Conservation (phyloP, 2,888 invertebrate genomes). For the Eupsilia transversa region DNA sequence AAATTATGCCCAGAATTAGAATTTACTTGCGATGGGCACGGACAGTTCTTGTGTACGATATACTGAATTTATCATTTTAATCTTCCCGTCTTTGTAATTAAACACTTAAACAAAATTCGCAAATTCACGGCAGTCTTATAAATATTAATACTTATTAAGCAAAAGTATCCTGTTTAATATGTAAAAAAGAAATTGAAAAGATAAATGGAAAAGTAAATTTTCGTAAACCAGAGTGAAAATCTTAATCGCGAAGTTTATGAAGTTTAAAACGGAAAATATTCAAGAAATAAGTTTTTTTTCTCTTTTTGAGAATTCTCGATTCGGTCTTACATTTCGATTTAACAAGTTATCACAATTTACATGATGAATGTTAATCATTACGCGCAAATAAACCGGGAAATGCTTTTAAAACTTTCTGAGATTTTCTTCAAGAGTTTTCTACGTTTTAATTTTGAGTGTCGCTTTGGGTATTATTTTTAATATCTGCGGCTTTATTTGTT, state of each 20-base stretch:
- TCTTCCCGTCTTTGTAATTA: conserved; percentile 54
- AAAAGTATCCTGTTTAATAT: conserved; percentile 71
- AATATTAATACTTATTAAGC: conserved; percentile 71
- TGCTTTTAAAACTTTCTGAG: conserved; percentile 76
- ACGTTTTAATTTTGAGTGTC: conserved; percentile 72
- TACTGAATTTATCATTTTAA: conserved; percentile 46
- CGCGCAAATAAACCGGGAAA: conserved; percentile 81
- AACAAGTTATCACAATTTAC: conserved; percentile 86
- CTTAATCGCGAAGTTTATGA: conserved; percentile 76
- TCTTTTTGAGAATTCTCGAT: conserved; percentile 68
- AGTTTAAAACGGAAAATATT: conserved; percentile 72
- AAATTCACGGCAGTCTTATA: conserved; percentile 61
- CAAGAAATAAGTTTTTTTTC: conserved; percentile 67
- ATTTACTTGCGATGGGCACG: neutral
- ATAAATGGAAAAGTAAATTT: conserved; percentile 78
- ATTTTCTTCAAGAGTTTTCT: conserved; percentile 67
- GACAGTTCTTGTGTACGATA: conserved; percentile 8
- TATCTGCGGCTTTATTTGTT: conserved; percentile 58
- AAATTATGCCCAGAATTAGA: neutral
- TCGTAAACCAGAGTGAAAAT: conserved; percentile 73
- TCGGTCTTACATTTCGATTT: conserved; percentile 79
- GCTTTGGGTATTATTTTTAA: conserved; percentile 61
- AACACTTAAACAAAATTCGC: conserved; percentile 59
- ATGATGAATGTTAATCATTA: conserved; percentile 84
- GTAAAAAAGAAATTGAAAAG: conserved; percentile 73